Percentiles rank a stretch among this genome's conserved stretches.
Evolutionary conservation across 2,888 invertebrate genomes (phyloP).

Genomic region (Platypus cylindrus): DNA sequence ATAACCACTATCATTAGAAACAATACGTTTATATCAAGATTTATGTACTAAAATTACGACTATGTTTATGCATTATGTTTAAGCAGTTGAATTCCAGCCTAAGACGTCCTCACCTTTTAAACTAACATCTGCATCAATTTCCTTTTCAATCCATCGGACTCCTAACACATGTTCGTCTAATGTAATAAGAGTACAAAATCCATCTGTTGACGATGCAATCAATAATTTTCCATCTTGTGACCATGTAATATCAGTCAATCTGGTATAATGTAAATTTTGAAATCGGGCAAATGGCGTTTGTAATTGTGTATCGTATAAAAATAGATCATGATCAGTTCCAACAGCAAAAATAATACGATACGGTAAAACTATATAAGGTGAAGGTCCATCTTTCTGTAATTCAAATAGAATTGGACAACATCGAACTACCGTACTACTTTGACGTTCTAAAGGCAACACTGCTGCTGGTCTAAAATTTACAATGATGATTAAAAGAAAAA

Average conservation of each 20-base stretch:
- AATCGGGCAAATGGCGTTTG: conserved; percentile 60
- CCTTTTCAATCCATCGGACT: conserved; percentile 37
- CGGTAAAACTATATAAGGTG: conserved; percentile 46
- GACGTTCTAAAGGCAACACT: conserved; percentile 63
- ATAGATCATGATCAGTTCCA: conserved; percentile 74
- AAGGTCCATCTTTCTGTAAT: conserved; percentile 42
- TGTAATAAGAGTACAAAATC: conserved; percentile 75
- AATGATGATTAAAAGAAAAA: background rate
- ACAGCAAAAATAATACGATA: conserved; percentile 85
- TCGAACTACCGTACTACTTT: conserved; percentile 70
- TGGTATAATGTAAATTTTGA: conserved; percentile 79
- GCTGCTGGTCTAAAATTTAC: conserved; percentile 53
- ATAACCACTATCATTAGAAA: too few species aligned
- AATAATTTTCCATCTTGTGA: conserved; percentile 65
- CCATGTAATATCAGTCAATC: conserved; percentile 81
- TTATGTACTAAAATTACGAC: too few species aligned
- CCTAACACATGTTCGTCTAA: conserved; percentile 67
- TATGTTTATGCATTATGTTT: too few species aligned
- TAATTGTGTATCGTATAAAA: conserved; percentile 83
- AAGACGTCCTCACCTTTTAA: conserved; percentile 17
- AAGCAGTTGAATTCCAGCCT: conserved; percentile 5
- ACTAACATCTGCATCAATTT: conserved; percentile 26
- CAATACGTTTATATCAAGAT: too few species aligned
- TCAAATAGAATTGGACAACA: conserved; percentile 68
- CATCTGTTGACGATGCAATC: conserved; percentile 76